Conservation (phyloP, 2,888 invertebrate species). For the Agapetus fuscipes region DNA sequence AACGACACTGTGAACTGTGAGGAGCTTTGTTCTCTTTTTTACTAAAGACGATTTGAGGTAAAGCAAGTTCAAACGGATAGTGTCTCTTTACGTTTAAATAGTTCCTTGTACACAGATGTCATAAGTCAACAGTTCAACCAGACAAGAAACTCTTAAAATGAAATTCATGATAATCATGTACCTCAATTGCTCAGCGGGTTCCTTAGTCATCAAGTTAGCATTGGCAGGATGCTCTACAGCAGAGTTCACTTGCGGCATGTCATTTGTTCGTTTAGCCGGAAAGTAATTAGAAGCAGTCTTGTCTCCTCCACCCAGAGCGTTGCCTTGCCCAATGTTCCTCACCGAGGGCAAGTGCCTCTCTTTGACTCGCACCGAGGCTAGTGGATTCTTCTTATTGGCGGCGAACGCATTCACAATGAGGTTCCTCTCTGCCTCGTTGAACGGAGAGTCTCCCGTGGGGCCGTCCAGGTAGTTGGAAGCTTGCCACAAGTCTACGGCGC, state of each 20-base stretch:
- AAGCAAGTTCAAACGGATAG: no score
- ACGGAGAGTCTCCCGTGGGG: neutral
- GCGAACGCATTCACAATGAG: neutral
- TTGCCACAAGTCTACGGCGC: neutral
- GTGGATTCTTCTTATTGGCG: neutral
- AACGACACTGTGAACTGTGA: no score
- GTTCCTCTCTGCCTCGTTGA: neutral
- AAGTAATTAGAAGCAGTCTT: no score
- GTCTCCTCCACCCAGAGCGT: constrained; percentile 1
- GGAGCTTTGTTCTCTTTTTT: no score
- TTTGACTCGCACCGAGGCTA: neutral
- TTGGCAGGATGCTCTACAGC: no score
- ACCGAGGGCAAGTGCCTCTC: neutral
- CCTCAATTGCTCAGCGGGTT: constrained; percentile 7
- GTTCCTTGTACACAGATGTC: no score
- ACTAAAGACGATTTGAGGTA: no score
- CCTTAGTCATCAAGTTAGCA: constrained; percentile 24
- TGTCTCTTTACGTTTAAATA: neutral
- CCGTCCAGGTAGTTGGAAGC: neutral
- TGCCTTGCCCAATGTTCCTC: neutral
- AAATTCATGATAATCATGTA: no score
- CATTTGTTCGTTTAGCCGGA: constrained; percentile 34
- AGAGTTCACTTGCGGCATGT: constrained; percentile 38
- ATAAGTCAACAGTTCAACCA: no score
- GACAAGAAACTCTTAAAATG: no score